These are phyloP conservation scores for Neodiprion pinetum DNA, from an alignment of 1,140 invertebrate species.

Conservation along the genomic window DNA sequence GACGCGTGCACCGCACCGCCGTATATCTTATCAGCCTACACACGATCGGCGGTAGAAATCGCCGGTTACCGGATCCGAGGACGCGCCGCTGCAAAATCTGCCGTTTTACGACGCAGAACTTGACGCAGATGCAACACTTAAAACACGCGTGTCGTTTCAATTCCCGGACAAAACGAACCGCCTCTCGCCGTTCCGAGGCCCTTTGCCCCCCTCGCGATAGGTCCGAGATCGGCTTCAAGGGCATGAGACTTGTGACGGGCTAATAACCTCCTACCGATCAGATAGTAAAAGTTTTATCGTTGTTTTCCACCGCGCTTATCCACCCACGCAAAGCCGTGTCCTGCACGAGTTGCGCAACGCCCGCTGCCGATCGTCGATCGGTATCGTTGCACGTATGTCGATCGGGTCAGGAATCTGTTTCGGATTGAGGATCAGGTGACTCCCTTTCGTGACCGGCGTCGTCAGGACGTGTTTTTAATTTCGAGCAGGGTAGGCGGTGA, in stretches of 20 bases:
- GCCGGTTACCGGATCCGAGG: too few species aligned
- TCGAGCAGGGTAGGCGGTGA: too few species aligned
- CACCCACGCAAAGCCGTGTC: not conserved
- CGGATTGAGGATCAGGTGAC: too few species aligned
- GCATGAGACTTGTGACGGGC: slow-evolving; percentile 35
- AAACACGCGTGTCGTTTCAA: not conserved
- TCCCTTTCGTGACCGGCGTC: too few species aligned
- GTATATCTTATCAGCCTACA: not conserved
- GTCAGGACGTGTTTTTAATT: too few species aligned
- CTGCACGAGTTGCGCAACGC: too few species aligned
- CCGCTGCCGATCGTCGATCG: not conserved
- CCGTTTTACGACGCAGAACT: not conserved
- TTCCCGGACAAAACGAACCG: not conserved
- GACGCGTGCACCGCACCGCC: not conserved
- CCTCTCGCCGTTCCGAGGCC: not conserved
- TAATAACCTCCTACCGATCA: slow-evolving; percentile 41
- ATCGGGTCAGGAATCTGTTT: too few species aligned
- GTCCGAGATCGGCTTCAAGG: slow-evolving; percentile 16
- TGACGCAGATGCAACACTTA: not conserved
- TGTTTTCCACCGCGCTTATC: slow-evolving; percentile 15
- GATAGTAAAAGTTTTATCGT: slow-evolving; percentile 31
- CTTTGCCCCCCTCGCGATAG: slow-evolving; percentile 8
- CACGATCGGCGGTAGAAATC: not conserved
- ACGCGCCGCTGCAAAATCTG: not conserved
- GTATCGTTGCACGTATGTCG: too few species aligned